These are phyloP conservation scores for Catocala nupta DNA, from an alignment of 2,888 invertebrate genomes.

Conservation along the genomic window DNA sequence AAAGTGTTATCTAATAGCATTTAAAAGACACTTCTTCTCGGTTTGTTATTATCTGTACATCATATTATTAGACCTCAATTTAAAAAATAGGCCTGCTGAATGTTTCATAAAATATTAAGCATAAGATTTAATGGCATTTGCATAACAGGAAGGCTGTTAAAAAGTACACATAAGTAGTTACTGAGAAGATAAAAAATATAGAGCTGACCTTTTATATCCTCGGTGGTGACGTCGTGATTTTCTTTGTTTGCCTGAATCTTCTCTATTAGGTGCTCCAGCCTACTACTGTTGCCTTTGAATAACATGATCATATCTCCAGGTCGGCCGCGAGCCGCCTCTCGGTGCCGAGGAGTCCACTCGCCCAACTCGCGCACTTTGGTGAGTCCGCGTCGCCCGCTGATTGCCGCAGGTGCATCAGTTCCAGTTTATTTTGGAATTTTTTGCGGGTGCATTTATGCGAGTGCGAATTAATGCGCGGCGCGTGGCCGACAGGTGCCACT, in stretches of 20 bases:
- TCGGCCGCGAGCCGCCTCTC: constrained; percentile 31
- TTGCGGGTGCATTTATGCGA: constrained; percentile 77
- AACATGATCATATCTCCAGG: constrained; percentile 89
- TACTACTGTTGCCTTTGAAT: constrained; percentile 95
- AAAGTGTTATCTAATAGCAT: too few relatives aligned
- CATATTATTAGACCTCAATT: too few relatives aligned
- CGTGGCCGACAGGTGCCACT: constrained; percentile 82
- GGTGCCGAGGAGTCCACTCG: constrained; percentile 32
- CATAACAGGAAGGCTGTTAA: too few relatives aligned
- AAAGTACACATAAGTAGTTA: too few relatives aligned
- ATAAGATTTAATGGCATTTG: too few relatives aligned
- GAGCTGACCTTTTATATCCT: constrained; percentile 84
- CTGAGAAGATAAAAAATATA: not conserved
- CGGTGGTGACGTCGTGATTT: constrained; percentile 86
- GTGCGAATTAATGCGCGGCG: constrained; percentile 81
- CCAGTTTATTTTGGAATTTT: constrained; percentile 82
- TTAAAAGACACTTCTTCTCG: too few relatives aligned
- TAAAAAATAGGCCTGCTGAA: too few relatives aligned
- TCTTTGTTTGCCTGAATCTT: constrained; percentile 95
- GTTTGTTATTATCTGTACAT: too few relatives aligned
- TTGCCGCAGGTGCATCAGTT: constrained; percentile 83
- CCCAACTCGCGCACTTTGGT: constrained; percentile 49
- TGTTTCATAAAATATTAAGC: too few relatives aligned
- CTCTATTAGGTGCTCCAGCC: constrained; percentile 94
- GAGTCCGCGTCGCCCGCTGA: constrained; percentile 53